Evolutionary conservation across 2,888 invertebrate species (phyloP), one percentile per base, ranked within the genome.

Genomic region (Acleris laterana): DNA sequence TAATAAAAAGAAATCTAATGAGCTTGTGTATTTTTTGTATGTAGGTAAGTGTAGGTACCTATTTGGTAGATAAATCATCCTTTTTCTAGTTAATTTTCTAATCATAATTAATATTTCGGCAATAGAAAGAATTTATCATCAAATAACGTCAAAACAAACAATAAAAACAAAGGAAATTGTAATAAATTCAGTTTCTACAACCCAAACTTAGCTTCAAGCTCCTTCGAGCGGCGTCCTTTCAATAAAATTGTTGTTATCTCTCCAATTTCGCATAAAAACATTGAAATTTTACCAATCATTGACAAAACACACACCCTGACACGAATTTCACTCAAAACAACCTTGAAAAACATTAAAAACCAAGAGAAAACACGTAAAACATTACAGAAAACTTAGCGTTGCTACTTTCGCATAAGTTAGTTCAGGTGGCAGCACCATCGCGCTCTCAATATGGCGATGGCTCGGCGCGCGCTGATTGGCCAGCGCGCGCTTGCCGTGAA

Each of bases 401-500:
- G 77, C 80, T 80, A 73, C 79, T 77, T 88, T 81, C 75, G 73
- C 84, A 82, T 87, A 83, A 72, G 82, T 86, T 87, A 73, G 72
- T 78, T 75, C 80, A 90, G 93, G 84, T 85, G 89, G 89, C 89
- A 83, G 80, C 75, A 74, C 78, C 68, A 78, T 83, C 81, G 84
- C 76, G 71, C 76, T 80, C 88, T 85, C 92, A 93, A 93, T 88
- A 93, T 93, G 93, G 93, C 93, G 91, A 89, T 88, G 84, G 75
- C 69, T 77, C 73, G 77, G 76, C 71, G 80, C 74, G 72, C 80
- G 75, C 70, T 80, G 75, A 91, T 91, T 90, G 90, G 93, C 70
- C 77, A 74, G 61, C 70, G 73, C 73, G 71, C 77, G 80, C 80
- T 73, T 77, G 83, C 69, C 71, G 73, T 88, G 90, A 90, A 91